phyloP scores from a whole-genome alignment of 2,113 vertebrate species.

The Ceyx cyanopectus region DNA sequence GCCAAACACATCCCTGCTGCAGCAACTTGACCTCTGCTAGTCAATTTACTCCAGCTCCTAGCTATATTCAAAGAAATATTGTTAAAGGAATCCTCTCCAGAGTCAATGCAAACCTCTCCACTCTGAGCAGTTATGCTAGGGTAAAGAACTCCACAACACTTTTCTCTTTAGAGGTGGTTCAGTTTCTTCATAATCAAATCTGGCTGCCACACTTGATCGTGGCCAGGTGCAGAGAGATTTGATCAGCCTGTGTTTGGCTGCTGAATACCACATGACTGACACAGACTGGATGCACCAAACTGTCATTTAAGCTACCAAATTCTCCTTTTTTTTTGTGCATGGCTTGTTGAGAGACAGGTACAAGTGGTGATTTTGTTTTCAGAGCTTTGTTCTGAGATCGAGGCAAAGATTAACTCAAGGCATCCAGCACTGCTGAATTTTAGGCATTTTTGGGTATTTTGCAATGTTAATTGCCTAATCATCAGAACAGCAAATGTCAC shows the following conservation, averaged over 20 bases:
- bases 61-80: neutral
- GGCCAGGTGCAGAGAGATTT: neutral
- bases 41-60: constrained; percentile 30
- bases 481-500: neutral
- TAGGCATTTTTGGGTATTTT: constrained; percentile 1
- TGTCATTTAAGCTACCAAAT: neutral
- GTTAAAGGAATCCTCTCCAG: neutral
- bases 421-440: neutral
- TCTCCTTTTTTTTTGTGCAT: neutral
- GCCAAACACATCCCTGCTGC: neutral
- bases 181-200: neutral
- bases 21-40: neutral
- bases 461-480: constrained; percentile 14
- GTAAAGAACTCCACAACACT: neutral
- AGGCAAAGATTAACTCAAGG: neutral
- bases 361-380: neutral
- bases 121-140: neutral
- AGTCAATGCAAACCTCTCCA: neutral
- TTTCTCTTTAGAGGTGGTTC: neutral
- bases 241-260: neutral
- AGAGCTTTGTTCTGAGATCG: neutral
- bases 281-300: neutral
- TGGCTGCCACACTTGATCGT: neutral
- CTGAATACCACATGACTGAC: neutral
- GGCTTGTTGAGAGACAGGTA: neutral